Evolutionary conservation across 1,140 invertebrate species (phyloP).

Genomic region (Helicoverpa armigera): DNA sequence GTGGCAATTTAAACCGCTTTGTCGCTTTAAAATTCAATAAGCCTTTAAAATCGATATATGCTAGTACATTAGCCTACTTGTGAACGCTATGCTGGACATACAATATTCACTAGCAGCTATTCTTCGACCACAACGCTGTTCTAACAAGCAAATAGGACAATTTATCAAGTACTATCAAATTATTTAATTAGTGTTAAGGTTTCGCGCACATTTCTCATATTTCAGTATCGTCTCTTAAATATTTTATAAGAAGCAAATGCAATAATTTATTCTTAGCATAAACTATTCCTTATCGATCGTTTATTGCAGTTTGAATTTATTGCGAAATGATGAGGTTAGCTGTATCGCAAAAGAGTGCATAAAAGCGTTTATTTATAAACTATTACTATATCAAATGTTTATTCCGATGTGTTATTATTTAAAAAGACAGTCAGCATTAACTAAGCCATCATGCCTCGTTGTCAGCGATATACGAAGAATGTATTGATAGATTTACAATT

Average conservation of each 20-base stretch:
- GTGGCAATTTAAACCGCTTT: neutral
- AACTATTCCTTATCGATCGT: too few relatives aligned
- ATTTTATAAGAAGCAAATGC: neutral
- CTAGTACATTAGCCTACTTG: constrained; percentile 22
- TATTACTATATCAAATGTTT: too few relatives aligned
- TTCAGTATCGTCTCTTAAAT: neutral
- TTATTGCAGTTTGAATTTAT: too few relatives aligned
- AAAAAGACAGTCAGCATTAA: too few relatives aligned
- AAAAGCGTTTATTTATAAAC: too few relatives aligned
- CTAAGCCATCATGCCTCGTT: too few relatives aligned
- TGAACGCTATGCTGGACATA: neutral
- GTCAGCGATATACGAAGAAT: too few relatives aligned
- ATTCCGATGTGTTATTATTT: too few relatives aligned
- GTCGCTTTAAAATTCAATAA: constrained; percentile 37
- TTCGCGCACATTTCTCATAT: neutral
- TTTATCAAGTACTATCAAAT: neutral
- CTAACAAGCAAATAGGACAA: neutral
- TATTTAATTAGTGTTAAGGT: neutral
- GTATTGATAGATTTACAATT: too few relatives aligned
- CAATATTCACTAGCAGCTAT: neutral
- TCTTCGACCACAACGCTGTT: constrained; percentile 11
- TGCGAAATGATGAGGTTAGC: too few relatives aligned
- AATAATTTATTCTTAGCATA: neutral
- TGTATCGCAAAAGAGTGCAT: too few relatives aligned
- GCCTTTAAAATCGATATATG: constrained; percentile 12